Base-by-base conservation (phyloP, 2,797 vertebrate species). In the Macrochelys suwanniensis region DNA sequence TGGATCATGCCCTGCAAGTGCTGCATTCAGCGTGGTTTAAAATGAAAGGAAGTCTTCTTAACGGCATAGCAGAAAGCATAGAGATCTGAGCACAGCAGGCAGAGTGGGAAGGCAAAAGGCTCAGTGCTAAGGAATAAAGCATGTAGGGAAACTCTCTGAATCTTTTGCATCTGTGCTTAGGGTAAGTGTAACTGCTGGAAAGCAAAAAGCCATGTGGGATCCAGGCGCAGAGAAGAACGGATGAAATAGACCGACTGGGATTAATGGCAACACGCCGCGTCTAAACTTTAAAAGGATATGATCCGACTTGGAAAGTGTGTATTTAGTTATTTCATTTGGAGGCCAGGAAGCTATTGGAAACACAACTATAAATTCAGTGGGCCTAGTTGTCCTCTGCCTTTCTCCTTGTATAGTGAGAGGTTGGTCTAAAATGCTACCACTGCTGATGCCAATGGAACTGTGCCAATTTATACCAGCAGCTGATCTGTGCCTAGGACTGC, bases 11-110 rank as follows among this genome's bases (percentile, higher is more conserved):
- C 71, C 56, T 83, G 94, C 76, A 80, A 84, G 56, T 86, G 91
- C 92, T 94, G 86, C 79, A 90, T 88, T 95, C 90, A 89, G 81
- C 93, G 94, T 81, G 86, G 16, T 89, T 94, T 93, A 84, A 97
- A 83, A 95, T 95, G 92, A 96, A 96, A 95, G 83, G 25, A 82
- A 91, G 53, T 1, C 1, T 61, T 45, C 86, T 96, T 94, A 94
- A 49, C 42, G 45, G 31, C 65, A 77, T 85, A 96, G 81, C 50
- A 65, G 71, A 94, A 95, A 89, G 89, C 68, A 90, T 90, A 81
- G 79, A 53, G 81, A 84, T 95, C 86, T 57, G 61, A 93, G 28
- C 81, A 81, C 90, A 96, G 91, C 94, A 96, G 93, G 89, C 56
- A 80, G 57, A 7, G 61, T 95, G 85, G 90, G 93, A 96, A 88